Percentiles rank a stretch among this genome's conserved stretches.
phyloP scores from a whole-genome alignment of 2,113 vertebrate species.

The Noctilio leporinus region DNA sequence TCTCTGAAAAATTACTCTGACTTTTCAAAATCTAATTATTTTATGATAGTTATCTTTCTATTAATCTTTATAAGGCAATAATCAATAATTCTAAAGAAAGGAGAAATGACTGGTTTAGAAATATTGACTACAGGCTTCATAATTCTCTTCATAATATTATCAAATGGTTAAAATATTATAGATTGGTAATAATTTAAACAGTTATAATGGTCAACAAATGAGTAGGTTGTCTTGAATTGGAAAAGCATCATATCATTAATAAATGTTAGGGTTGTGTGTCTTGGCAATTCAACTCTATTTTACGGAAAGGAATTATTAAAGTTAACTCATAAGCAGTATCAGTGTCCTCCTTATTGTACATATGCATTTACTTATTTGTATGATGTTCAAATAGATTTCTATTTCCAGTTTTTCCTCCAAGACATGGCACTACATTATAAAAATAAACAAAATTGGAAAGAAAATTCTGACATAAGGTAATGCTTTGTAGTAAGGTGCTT shows the following conservation, averaged over 20 bases:
- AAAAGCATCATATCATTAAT: not conserved
- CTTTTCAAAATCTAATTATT: not conserved
- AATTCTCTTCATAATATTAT: not conserved
- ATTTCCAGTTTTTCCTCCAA: not conserved
- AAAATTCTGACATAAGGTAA: not conserved
- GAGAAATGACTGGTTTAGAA: not conserved
- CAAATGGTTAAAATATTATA: not conserved
- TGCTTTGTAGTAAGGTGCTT: not conserved
- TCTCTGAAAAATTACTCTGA: not conserved
- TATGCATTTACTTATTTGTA: not conserved
- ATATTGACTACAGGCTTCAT: not conserved
- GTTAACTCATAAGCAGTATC: not conserved
- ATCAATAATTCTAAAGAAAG: slow-evolving; percentile 3
- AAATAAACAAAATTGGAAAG: not conserved
- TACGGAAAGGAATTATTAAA: not conserved
- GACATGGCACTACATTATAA: not conserved
- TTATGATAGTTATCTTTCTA: not conserved
- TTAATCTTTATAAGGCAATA: not conserved
- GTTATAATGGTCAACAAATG: not conserved
- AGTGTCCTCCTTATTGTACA: not conserved
- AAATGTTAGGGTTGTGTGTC: not conserved
- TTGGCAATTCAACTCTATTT: not conserved
- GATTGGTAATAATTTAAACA: not conserved
- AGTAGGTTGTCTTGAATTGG: not conserved
- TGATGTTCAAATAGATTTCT: not conserved